Evolutionary conservation across 2,113 vertebrate species (phyloP), one percentile per base, ranked within the genome.

Genomic region (Saccopteryx bilineata): DNA sequence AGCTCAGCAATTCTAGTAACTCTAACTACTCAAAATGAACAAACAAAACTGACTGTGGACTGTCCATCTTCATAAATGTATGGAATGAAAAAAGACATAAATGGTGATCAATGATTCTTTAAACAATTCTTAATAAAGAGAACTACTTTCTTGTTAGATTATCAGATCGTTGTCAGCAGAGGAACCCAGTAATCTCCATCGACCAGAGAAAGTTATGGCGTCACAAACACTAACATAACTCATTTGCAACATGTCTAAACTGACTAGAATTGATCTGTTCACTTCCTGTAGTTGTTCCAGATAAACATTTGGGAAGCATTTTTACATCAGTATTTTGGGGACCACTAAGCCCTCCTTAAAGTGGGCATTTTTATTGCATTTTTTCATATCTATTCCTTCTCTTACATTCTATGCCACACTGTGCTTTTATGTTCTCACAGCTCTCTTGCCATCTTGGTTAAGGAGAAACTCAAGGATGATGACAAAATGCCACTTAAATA

Each of bases 221-320:
- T 50, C 26, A 96, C 14, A 26, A 94, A 69, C 52, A 48, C 17
- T 24, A 69, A 69, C 21, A 21, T 2, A 15, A 58, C 23, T 31
- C 33, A 78, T 46, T 63, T 92, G 11, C 46, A 88, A 54, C 0
- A 88, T 2, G 24, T 86, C 5, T 15, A 4, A 78, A 89, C 90
- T 75, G 14, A 80, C 13, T 46, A 89, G 9, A 4, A 56, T 0
- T 24, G 54, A 68, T 0, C 23, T 90, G 87, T 75, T 79, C 95
- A 88, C 61, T 87, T 46, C 48, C 11, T 72, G 54, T 4, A 14
- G 12, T 33, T 2, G 0, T 28, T 52, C 56, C 91, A 82, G 50
- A 48, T 8, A 81, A 86, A 82, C 21, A 91, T 89, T 86, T 89
- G 75, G 61, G 65, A 93, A 89, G 80, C 5, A 68, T 8, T 50